phyloP scores from a whole-genome alignment of 2,888 invertebrate genomes.

The Morinoia aosen region DNA sequence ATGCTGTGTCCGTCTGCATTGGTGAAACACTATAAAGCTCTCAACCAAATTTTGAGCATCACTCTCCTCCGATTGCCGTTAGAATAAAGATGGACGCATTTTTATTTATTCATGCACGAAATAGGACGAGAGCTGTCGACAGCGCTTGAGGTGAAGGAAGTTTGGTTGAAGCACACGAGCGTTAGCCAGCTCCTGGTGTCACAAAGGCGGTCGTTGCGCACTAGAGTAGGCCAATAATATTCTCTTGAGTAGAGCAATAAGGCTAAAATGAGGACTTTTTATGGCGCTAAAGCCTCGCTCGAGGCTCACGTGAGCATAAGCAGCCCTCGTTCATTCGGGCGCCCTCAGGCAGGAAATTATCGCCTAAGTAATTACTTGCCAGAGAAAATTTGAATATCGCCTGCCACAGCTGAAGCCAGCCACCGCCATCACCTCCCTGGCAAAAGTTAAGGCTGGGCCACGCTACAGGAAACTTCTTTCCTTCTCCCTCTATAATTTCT shows the following conservation, averaged over 20 bases:
- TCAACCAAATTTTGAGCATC: background rate
- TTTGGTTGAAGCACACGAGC: background rate
- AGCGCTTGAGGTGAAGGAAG: background rate
- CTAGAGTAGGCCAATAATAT: constrained; percentile 31
- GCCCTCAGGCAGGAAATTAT: constrained; percentile 48
- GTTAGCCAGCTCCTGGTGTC: background rate
- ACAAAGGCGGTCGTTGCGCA: constrained; percentile 15
- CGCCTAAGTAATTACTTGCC: constrained; percentile 52
- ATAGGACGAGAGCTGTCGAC: background rate
- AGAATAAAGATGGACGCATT: background rate
- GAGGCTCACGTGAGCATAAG: constrained; percentile 37
- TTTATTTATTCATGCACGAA: background rate
- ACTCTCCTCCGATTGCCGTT: background rate
- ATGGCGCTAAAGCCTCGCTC: constrained; percentile 12
- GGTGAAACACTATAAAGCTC: background rate
- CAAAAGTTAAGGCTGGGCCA: constrained; percentile 43
- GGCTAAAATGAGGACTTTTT: constrained; percentile 40
- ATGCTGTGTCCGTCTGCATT: background rate
- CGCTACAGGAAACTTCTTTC: background rate
- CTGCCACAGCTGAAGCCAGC: constrained; percentile 47
- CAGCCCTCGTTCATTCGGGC: constrained; percentile 13
- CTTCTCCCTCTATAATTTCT: background rate
- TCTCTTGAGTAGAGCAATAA: constrained; percentile 45
- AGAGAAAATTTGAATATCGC: constrained; percentile 51
- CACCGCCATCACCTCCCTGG: background rate